Evolutionary conservation across 2,888 invertebrate species (phyloP).

Genomic region (Trissonchulus sp.): DNA sequence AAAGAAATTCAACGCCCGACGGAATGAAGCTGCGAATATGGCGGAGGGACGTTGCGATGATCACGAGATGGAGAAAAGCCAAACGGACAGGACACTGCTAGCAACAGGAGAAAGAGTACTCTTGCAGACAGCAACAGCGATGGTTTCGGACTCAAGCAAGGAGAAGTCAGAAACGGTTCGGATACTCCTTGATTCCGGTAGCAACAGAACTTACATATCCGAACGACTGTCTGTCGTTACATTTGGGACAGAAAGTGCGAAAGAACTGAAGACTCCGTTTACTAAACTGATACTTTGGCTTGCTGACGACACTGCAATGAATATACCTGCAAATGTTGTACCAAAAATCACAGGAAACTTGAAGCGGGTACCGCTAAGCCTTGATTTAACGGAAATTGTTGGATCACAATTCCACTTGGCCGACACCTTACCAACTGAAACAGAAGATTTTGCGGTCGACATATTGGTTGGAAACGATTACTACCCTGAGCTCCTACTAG

Average conservation of each 20-base stretch:
- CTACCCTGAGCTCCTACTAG: not conserved
- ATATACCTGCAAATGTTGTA: too few species aligned
- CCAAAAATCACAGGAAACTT: not conserved
- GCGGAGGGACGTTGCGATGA: not conserved
- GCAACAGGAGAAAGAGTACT: not conserved
- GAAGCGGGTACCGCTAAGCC: not conserved
- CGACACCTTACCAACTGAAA: not conserved
- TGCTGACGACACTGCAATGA: too few species aligned
- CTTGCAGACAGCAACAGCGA: not conserved
- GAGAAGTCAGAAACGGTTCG: not conserved
- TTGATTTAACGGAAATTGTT: not conserved
- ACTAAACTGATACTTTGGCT: not conserved
- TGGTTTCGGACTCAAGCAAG: not conserved
- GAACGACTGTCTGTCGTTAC: not conserved
- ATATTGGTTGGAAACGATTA: constrained; percentile 4
- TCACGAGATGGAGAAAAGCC: not conserved
- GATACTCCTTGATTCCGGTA: not conserved
- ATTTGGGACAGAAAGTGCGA: not conserved
- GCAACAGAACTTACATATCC: not conserved
- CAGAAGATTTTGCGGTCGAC: not conserved
- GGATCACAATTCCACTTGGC: not conserved
- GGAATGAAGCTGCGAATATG: not conserved
- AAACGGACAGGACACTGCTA: not conserved
- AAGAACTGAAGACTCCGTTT: not conserved
- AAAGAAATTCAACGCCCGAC: not conserved